These are phyloP conservation scores for Cygnus olor DNA, from an alignment of 2,797 vertebrate species.

Conservation along the genomic window DNA sequence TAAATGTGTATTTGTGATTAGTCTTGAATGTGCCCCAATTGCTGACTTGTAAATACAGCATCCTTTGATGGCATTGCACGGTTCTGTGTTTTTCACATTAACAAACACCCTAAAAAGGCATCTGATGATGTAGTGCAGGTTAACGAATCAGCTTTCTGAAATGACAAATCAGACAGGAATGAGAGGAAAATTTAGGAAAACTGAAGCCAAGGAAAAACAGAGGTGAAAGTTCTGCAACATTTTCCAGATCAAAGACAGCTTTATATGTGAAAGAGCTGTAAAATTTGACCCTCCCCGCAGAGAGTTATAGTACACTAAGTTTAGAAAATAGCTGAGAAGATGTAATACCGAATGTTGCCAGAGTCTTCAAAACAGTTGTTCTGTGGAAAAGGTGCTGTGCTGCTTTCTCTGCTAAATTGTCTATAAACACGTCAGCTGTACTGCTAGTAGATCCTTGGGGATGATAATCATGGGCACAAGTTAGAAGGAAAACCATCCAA, in stretches of 20 bases:
- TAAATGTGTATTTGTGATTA: background rate
- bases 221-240: background rate
- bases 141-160: background rate
- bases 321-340: background rate
- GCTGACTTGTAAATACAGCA: background rate
- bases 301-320: background rate
- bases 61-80: background rate
- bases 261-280: background rate
- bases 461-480: background rate
- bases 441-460: background rate
- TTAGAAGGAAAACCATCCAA: background rate
- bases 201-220: background rate
- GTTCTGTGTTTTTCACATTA: background rate
- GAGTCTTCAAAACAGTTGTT: background rate
- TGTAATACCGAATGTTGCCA: background rate
- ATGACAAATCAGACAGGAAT: background rate
- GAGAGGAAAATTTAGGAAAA: background rate
- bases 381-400: background rate
- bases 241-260: background rate
- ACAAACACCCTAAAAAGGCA: background rate
- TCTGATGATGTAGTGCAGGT: background rate
- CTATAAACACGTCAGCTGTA: background rate
- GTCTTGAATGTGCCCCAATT: background rate
- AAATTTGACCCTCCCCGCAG: background rate
- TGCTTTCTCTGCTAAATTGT: background rate